Percentiles rank a stretch among this genome's conserved stretches.
phyloP scores from a whole-genome alignment of 2,888 invertebrate species.

The Plutella xylostella region DNA sequence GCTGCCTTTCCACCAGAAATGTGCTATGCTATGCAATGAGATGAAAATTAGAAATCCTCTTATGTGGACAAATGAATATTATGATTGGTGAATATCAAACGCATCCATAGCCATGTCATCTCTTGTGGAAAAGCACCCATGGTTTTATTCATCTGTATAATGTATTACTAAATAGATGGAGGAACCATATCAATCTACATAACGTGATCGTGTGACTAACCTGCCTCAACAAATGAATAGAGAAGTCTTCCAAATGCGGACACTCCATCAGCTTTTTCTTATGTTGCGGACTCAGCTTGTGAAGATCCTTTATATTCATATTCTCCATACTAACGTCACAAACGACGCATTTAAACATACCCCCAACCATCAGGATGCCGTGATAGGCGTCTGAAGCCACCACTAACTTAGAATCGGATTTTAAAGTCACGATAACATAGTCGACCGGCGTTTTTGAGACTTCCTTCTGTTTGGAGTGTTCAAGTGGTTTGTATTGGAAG shows the following conservation, averaged over 20 bases:
- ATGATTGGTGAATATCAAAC: neutral
- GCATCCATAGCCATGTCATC: neutral
- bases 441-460: conserved; percentile 14
- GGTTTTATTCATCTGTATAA: neutral
- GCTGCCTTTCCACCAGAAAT: too few species aligned
- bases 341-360: conserved; percentile 35
- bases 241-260: conserved; percentile 34
- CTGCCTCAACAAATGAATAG: conserved; percentile 39
- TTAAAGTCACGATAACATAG: conserved; percentile 38
- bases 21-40: too few species aligned
- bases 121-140: neutral
- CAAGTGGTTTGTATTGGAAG: neutral
- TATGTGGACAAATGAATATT: neutral
- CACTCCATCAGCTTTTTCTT: conserved; percentile 24
- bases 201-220: conserved; percentile 21
- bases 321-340: conserved; percentile 29
- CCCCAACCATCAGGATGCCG: conserved; percentile 33
- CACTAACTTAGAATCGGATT: conserved; percentile 33
- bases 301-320: conserved; percentile 27
- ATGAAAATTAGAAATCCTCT: too few species aligned
- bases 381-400: conserved; percentile 40
- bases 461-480: neutral
- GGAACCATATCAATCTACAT: too few species aligned
- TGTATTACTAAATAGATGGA: neutral
- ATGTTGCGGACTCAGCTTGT: conserved; percentile 30